Base-by-base conservation (phyloP, 2,797 vertebrate genomes). In the Bovichtus diacanthus region DNA sequence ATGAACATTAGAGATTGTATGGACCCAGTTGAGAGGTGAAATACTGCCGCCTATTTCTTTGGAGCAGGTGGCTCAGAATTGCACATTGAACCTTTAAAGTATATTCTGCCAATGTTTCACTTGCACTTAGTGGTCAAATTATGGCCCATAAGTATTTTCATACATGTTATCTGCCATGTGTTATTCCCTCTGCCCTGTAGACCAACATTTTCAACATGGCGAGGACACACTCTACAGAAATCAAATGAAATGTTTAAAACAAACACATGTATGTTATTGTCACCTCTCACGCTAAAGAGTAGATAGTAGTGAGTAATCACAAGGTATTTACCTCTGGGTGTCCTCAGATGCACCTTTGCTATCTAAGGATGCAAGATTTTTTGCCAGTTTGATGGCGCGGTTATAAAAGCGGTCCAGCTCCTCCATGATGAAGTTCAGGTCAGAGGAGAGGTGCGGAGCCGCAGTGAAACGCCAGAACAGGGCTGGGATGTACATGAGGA, bases 331-430 rank as follows among this genome's bases (percentile, higher is more conserved):
- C 95, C 93, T 92, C 38, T 76, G 83, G 15, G 64, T 64, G 18
- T 93, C 92, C 46, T 88, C 90, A 0, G 82, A 5, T 15, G 47
- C 51, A 23, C 92, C 90, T 58, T 90, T 92, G 69, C 50, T 27
- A 16, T 93, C 93, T 23, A 91, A 82, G 0, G 93, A 85, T 0
- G 76, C 92, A 25, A 96, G 54, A 27, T 95, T 96, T 79, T 97
- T 97, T 46, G 97, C 95, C 4, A 97, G 93, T 90, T 91, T 96
- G 85, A 99, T 98, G 58, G 96, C 93, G 0, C 95, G 95, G 78
- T 99, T 99, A 82, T 99, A 99, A 82, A 97, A 96, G 87, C 97
- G 97, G 90, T 99, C 98, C 41, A 99, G 95, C 71, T 99, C 98
- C 84, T 98, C 98, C 96, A 99, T 97, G 76, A 99, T 98, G 78